Base-by-base conservation (phyloP, 2,113 vertebrate genomes). In the Cercocebus atys region DNA sequence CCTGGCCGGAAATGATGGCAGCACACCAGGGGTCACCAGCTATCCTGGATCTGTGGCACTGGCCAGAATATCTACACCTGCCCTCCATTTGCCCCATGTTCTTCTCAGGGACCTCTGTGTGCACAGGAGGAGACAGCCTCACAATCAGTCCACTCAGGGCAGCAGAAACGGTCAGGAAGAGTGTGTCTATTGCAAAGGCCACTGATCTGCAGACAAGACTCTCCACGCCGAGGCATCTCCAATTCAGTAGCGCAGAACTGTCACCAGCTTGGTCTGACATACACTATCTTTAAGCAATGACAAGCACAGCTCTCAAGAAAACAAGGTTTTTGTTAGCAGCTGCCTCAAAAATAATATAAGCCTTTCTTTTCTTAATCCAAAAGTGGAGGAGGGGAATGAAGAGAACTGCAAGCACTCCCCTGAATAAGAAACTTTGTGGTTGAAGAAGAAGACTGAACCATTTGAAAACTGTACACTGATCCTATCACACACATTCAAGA, bases 261-360 rank as follows among this genome's bases (percentile, higher is more conserved):
- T 47, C 73, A 83, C 84, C 72, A 50, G 90, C 70, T 25, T 47
- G 80, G 83, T 11, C 43, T 14, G 7, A 30, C 45, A 64, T 22
- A 10, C 2, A 88, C 75, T 43, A 13, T 40, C 68, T 38, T 6
- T 45, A 90, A 76, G 90, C 30, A 86, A 14, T 0, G 47, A 83
- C 95, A 97, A 90, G 52, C 64, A 43, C 12, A 32, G 84, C 47
- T 61, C 97, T 96, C 84, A 86, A 88, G 76, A 94, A 95, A 96
- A 96, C 79, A 82, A 52, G 78, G 43, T 76, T 95, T 88, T 40
- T 96, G 68, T 92, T 76, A 94, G 87, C 97, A 97, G 97, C 97
- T 98, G 97, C 93, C 93, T 96, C 85, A 76, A 57, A 85, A 88
- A 89, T 75, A 97, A 94, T 90, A 75, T 72, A 82, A 93, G 93